Base-by-base conservation (phyloP, 1,140 invertebrate genomes). In the Colletes latitarsis region DNA sequence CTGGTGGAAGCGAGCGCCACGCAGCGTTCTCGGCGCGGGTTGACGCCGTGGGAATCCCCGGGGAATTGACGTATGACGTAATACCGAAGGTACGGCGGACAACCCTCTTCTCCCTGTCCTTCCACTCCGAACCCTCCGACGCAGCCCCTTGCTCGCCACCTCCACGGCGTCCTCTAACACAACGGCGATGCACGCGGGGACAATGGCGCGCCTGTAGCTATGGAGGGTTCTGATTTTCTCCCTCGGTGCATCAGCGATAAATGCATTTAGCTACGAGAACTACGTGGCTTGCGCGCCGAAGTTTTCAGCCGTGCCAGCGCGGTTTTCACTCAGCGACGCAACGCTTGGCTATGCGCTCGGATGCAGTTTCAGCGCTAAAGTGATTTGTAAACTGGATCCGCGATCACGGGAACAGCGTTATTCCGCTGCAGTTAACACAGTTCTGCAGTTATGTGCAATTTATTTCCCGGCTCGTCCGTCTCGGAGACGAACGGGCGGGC, bases 371-470 rank as follows among this genome's bases (percentile, higher is more conserved):
- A 72, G 75, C 39, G 63, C 41, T 82, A 92, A 91, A 92, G 81
- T 89, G 87, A 88, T 92, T 92, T 92, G 90, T 82, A 83, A 89
- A 91, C 87, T 89, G 82, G 88, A 88, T 85, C 9, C 63, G 88
- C 89, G 86, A 86, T 46, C 82, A 67, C 85, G 76, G 62, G 85
- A 92, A 92, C 86, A 80, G 82, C 84, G 88, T 92, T 92, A 92
- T 92, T 92, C 89, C 90, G 88, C 91, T 92, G 92, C 92, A 92
- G 88, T 91, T 88, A 89, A 91, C 88, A 89, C 85, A 81, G 89
- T 88, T 91, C 84, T 87, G 86, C 89, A 88, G 86, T 77, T 82
- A 72, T 76, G 43, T 82, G 88, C 90, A 89, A 82, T 88, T 89
- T 89, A 89, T 83, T 83, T 80, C 21, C 39, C 30, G 10, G 72